Evolutionary conservation across 2,888 invertebrate genomes (phyloP).

Genomic region (Seira ritae): DNA sequence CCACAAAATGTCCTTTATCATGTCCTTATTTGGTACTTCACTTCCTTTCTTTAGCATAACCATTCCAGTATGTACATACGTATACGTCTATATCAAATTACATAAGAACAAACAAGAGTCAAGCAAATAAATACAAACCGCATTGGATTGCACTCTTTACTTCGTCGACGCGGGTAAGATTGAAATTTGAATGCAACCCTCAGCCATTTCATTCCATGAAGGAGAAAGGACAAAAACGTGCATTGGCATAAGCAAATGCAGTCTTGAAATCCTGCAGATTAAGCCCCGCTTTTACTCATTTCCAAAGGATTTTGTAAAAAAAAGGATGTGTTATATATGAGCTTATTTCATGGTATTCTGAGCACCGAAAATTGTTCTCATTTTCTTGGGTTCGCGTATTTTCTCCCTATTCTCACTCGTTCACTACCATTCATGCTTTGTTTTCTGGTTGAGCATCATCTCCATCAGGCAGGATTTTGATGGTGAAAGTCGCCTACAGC

Average conservation of each 20-base stretch:
- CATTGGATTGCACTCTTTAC: too few species aligned
- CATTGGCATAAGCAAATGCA: neutral
- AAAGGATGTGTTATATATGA: constrained; percentile 54
- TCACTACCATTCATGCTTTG: constrained; percentile 17
- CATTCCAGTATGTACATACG: too few species aligned
- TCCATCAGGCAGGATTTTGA: constrained; percentile 37
- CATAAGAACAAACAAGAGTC: too few species aligned
- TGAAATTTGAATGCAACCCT: neutral
- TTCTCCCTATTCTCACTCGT: constrained; percentile 21
- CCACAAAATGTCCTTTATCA: neutral
- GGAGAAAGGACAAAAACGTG: neutral
- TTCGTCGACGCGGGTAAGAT: too few species aligned
- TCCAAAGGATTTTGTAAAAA: constrained; percentile 24
- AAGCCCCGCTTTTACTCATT: neutral
- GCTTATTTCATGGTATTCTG: constrained; percentile 62
- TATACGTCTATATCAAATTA: too few species aligned
- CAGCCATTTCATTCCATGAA: neutral
- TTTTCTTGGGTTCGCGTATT: constrained; percentile 39
- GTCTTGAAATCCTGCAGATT: neutral
- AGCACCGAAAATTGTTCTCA: constrained; percentile 60
- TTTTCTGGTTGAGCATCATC: neutral
- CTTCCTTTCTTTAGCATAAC: too few species aligned
- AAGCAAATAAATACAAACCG: too few species aligned
- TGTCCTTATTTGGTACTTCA: neutral
- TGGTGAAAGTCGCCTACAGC: constrained; percentile 50